phyloP scores from a whole-genome alignment of 2,797 vertebrate species.

The Clarias pachynema region DNA sequence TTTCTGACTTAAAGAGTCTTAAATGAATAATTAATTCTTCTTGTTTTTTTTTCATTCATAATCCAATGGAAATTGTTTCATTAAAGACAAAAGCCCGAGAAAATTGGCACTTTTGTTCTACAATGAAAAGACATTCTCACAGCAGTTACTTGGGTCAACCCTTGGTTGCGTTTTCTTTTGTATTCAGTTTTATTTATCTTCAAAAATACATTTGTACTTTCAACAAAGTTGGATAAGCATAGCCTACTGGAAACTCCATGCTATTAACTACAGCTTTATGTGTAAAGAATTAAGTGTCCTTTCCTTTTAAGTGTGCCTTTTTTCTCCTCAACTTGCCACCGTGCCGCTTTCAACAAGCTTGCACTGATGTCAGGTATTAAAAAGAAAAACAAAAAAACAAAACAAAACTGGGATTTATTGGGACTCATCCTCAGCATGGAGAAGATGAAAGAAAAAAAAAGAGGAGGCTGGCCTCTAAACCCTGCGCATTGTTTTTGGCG shows the following conservation, averaged over 20 bases:
- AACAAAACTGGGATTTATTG: constrained; percentile 19
- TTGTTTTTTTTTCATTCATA: constrained; percentile 26
- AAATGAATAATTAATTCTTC: constrained; percentile 46
- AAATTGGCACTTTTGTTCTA: constrained; percentile 36
- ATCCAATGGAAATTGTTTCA: constrained; percentile 38
- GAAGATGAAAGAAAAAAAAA: constrained; percentile 50
- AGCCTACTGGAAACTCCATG: constrained; percentile 12
- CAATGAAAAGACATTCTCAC: constrained; percentile 15
- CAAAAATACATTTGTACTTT: not conserved
- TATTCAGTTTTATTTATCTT: constrained; percentile 17
- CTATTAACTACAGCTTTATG: constrained; percentile 31
- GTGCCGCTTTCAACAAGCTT: constrained; percentile 41
- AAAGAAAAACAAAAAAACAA: not conserved
- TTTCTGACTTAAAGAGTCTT: constrained; percentile 40
- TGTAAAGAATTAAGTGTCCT: constrained; percentile 35
- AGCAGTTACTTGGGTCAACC: not conserved
- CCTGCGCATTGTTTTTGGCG: constrained; percentile 47
- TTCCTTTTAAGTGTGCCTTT: constrained; percentile 31
- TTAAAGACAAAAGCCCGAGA: constrained; percentile 31
- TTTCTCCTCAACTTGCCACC: constrained; percentile 27
- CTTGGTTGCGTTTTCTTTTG: constrained; percentile 2
- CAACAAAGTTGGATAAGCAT: constrained; percentile 3
- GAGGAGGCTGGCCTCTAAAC: constrained; percentile 44
- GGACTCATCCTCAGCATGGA: constrained; percentile 40
- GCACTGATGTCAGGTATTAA: constrained; percentile 41